Evolutionary conservation across 2,888 invertebrate species (phyloP).

Genomic region (Diarsia brunnea): DNA sequence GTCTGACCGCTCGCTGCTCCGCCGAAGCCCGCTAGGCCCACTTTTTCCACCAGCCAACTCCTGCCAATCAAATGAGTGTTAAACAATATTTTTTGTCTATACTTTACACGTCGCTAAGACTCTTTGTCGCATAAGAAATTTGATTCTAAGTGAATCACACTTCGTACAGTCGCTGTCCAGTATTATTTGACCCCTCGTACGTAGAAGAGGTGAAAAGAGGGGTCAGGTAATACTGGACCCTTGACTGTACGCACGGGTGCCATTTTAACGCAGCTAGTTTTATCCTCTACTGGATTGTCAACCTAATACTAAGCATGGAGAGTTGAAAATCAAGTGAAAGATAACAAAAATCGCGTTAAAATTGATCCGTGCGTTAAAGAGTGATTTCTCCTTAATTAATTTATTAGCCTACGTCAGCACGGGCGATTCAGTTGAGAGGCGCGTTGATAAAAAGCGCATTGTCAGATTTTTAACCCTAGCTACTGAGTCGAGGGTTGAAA

Average conservation of each 20-base stretch:
- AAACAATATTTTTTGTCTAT: conserved; percentile 44
- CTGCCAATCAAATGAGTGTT: conserved; percentile 68
- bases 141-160: background rate
- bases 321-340: background rate
- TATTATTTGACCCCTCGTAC: too few species aligned
- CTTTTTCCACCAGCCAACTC: conserved; percentile 87
- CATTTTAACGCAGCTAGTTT: background rate
- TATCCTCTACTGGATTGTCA: background rate
- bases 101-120: conserved; percentile 25
- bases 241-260: background rate
- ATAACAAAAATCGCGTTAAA: background rate
- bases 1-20: conserved; percentile 83
- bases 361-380: background rate
- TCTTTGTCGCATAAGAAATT: conserved; percentile 28
- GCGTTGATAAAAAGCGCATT: background rate
- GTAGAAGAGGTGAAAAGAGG: too few species aligned
- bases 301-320: background rate
- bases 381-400: background rate
- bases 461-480: background rate
- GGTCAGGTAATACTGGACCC: too few species aligned
- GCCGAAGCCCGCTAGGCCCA: conserved; percentile 80
- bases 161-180: too few species aligned
- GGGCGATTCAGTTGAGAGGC: background rate
- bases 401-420: background rate
- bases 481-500: background rate